A percentile compares a stretch with the other conserved stretches of the same genome.
Evolutionary conservation across 2,797 vertebrate genomes (phyloP).

Genomic region (Pipistrellus pipistrellus): DNA sequence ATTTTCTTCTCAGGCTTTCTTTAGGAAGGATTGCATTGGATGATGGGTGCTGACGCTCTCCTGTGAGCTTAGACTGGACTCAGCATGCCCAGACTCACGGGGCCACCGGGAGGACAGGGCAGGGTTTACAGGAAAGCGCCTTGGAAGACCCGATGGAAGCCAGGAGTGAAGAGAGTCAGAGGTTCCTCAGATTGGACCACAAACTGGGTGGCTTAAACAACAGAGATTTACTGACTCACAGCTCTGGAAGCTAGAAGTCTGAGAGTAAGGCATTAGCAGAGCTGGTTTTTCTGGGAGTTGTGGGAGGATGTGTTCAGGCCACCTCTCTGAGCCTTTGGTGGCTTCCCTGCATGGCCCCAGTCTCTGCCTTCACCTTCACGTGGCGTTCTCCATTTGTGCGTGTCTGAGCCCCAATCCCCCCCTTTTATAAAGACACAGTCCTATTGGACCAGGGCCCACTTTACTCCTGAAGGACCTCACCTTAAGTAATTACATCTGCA

Average conservation of each 20-base stretch:
- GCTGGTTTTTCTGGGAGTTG: neutral
- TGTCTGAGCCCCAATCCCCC: neutral
- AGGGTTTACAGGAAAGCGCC: neutral
- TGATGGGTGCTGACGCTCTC: neutral
- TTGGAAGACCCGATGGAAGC: neutral
- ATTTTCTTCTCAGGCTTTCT: neutral
- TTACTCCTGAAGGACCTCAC: neutral
- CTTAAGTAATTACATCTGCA: neutral
- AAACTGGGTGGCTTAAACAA: neutral
- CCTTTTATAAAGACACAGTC: neutral
- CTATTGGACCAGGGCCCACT: neutral
- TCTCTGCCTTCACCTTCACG: neutral
- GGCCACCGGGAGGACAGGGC: neutral
- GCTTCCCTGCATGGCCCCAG: neutral
- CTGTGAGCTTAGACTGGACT: neutral
- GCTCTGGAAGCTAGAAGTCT: neutral
- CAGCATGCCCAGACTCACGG: neutral
- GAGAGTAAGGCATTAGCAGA: neutral
- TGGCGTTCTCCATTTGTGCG: neutral
- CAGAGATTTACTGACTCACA: neutral
- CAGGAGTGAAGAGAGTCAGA: neutral
- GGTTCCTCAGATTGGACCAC: neutral
- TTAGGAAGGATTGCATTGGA: neutral
- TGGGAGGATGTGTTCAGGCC: neutral
- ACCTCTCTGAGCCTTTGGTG: neutral